Percentiles rank a stretch among this genome's conserved stretches.
Conservation (phyloP, 2,888 invertebrate species). For the Drosophila lutescens region DNA sequence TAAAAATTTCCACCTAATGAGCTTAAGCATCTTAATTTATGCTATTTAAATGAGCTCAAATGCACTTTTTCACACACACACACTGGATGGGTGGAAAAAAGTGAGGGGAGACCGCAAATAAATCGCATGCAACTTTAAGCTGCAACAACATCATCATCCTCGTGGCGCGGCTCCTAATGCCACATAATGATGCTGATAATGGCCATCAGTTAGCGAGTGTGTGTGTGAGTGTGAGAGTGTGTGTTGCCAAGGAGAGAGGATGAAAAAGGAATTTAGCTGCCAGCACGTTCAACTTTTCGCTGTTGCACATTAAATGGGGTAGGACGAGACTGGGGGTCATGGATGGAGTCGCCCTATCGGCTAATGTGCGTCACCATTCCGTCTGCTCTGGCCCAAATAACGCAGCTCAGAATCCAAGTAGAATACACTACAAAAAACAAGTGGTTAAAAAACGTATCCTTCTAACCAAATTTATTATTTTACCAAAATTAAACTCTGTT, state of each 20-base stretch:
- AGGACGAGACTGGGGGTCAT: neutral
- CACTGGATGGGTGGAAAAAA: constrained; percentile 5
- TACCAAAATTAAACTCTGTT: too few species aligned
- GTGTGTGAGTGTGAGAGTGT: constrained; percentile 10
- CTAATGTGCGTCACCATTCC: constrained; percentile 66
- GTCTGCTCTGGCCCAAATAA: constrained; percentile 41
- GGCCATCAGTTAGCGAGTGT: constrained; percentile 50
- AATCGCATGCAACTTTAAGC: constrained; percentile 75
- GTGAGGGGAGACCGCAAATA: constrained; percentile 53
- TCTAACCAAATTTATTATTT: too few species aligned
- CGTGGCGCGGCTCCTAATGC: constrained; percentile 63
- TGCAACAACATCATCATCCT: constrained; percentile 53
- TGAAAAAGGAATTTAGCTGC: constrained; percentile 31
- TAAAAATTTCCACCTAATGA: constrained; percentile 61
- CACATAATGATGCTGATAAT: constrained; percentile 79
- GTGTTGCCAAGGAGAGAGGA: constrained; percentile 20
- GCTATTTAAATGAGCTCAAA: constrained; percentile 66
- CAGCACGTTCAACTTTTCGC: constrained; percentile 62
- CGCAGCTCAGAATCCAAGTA: constrained; percentile 25
- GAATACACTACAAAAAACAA: neutral
- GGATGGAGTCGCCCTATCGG: constrained; percentile 23
- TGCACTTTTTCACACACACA: constrained; percentile 34
- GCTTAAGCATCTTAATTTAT: constrained; percentile 67
- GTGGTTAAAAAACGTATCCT: too few species aligned
- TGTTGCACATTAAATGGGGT: constrained; percentile 37